Conservation (phyloP, 1,140 invertebrate species). For the Drosophila sp. region DNA sequence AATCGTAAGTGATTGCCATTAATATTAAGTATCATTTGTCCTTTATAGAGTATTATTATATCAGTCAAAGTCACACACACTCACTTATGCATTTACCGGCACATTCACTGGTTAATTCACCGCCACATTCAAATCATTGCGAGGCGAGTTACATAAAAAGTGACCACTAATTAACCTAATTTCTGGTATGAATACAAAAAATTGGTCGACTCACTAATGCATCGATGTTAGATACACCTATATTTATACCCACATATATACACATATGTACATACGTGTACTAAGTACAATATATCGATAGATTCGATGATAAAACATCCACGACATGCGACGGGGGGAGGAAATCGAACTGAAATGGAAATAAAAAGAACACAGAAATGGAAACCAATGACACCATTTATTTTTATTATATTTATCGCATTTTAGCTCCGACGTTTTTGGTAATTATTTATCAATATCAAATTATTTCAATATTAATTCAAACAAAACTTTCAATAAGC, state of each 20-base stretch:
- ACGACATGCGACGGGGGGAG: conserved; percentile 11
- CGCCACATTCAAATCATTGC: background rate
- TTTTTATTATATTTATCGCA: conserved; percentile 53
- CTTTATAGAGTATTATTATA: conserved; percentile 3
- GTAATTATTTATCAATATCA: conserved; percentile 70
- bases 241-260: background rate
- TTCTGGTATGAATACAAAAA: conserved; percentile 47
- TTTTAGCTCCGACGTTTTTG: conserved; percentile 34
- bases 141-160: conserved; percentile 59
- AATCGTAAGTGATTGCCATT: too few species aligned
- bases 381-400: conserved; percentile 56
- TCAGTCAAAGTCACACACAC: background rate
- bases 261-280: background rate
- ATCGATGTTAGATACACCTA: conserved; percentile 10
- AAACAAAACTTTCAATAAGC: conserved; percentile 81
- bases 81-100: conserved; percentile 7
- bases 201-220: conserved; percentile 37
- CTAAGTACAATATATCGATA: too few species aligned
- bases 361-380: conserved; percentile 16
- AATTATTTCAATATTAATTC: conserved; percentile 82
- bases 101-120: background rate
- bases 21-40: background rate
- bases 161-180: conserved; percentile 81
- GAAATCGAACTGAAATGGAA: background rate
- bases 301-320: conserved; percentile 33